These are phyloP conservation scores for Marmota flaviventris DNA, from an alignment of 2,113 vertebrate species.

Conservation along the genomic window DNA sequence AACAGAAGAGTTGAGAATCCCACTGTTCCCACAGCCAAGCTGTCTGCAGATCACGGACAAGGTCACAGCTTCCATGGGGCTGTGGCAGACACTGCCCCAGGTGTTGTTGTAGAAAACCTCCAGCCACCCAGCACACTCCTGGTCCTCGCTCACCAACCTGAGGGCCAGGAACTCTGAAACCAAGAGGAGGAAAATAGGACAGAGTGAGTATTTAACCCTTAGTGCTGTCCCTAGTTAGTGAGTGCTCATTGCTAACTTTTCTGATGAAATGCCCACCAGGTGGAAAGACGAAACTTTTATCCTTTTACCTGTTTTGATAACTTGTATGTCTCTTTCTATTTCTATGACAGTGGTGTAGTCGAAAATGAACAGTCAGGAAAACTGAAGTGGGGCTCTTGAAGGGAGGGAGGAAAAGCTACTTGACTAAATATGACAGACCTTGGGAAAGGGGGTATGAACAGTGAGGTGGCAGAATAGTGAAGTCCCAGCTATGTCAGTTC, in stretches of 20 bases:
- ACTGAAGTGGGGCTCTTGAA: too few relatives aligned
- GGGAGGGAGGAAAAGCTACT: neutral
- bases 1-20: rapidly evolving
- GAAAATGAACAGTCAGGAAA: neutral
- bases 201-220: too few relatives aligned
- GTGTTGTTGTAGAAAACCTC: slow-evolving; percentile 73
- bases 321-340: neutral
- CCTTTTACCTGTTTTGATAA: neutral
- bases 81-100: slow-evolving; percentile 38
- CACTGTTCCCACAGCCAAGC: slow-evolving; percentile 69
- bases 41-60: neutral
- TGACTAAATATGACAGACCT: neutral
- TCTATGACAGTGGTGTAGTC: neutral
- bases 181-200: too few relatives aligned
- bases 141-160: too few relatives aligned
- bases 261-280: neutral
- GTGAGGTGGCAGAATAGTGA: too few relatives aligned
- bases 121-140: slow-evolving; percentile 66
- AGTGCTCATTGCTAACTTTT: neutral
- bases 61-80: too few relatives aligned
- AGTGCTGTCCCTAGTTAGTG: too few relatives aligned
- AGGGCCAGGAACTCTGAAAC: neutral
- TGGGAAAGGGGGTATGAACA: neutral
- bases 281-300: neutral
- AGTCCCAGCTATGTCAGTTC: too few relatives aligned